Evolutionary conservation across 2,888 invertebrate species (phyloP).

Genomic region (Thumatha senex): DNA sequence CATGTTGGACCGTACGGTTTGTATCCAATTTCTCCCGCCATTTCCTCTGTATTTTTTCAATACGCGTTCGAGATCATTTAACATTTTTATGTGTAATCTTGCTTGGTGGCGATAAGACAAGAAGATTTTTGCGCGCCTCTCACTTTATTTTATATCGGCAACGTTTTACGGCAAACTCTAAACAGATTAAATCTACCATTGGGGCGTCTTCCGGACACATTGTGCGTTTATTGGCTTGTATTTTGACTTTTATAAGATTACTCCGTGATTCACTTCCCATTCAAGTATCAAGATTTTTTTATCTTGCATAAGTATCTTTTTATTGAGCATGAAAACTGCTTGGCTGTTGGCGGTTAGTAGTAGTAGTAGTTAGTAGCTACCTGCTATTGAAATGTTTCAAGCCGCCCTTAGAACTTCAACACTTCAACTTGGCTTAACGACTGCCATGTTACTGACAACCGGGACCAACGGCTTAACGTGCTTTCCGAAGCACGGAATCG

Average conservation of each 20-base stretch:
- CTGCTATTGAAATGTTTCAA: too few species aligned
- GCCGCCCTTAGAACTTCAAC: too few species aligned
- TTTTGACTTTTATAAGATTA: slow-evolving; percentile 57
- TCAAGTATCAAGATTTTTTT: slow-evolving; percentile 13
- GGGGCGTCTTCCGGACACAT: slow-evolving; percentile 56
- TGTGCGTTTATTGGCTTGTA: slow-evolving; percentile 64
- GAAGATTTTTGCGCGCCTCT: slow-evolving; percentile 72
- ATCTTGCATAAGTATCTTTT: slow-evolving; percentile 17
- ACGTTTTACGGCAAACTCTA: slow-evolving; percentile 73
- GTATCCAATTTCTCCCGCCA: slow-evolving; percentile 63
- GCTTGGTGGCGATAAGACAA: slow-evolving; percentile 76
- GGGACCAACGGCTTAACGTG: too few species aligned
- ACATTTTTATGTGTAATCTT: slow-evolving; percentile 83
- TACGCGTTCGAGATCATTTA: slow-evolving; percentile 81
- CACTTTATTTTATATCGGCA: slow-evolving; percentile 79
- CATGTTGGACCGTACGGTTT: slow-evolving; percentile 17
- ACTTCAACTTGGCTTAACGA: too few species aligned
- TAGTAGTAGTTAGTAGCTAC: too few species aligned
- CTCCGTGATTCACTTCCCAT: slow-evolving; percentile 16
- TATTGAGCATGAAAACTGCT: too few species aligned
- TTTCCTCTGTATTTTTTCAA: slow-evolving; percentile 78
- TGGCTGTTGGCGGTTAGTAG: too few species aligned
- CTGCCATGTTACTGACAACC: too few species aligned
- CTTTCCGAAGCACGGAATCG: too few species aligned
- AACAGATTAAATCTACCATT: slow-evolving; percentile 79